phyloP scores from a whole-genome alignment of 2,888 invertebrate genomes.

The Melolontha melolontha region DNA sequence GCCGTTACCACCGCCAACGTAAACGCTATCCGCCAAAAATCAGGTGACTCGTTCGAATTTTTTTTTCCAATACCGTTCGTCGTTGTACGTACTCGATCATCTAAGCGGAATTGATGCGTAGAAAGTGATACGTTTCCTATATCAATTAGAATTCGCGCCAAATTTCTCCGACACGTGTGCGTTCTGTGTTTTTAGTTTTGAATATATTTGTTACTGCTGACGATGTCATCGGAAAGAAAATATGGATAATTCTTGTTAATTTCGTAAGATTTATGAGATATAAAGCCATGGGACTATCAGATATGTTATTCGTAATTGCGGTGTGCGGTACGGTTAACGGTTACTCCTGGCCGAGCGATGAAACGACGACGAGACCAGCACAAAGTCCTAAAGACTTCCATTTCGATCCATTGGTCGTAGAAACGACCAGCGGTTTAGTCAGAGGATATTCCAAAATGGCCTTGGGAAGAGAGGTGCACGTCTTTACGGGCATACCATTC shows the following conservation, averaged over 20 bases:
- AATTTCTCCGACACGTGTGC: neutral
- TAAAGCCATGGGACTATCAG: constrained; percentile 47
- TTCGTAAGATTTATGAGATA: neutral
- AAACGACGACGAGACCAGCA: constrained; percentile 60
- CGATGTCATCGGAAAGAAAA: constrained; percentile 4
- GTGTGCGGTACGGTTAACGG: constrained; percentile 54
- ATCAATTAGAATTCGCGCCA: constrained; percentile 10
- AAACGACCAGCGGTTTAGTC: constrained; percentile 85
- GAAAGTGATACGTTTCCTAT: neutral
- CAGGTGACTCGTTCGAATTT: neutral
- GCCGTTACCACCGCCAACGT: neutral
- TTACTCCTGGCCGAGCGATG: constrained; percentile 65
- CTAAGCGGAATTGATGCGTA: too few relatives aligned
- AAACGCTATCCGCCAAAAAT: neutral
- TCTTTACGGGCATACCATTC: constrained; percentile 91
- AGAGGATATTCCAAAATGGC: constrained; percentile 85
- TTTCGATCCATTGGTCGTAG: constrained; percentile 82
- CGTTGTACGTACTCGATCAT: too few relatives aligned
- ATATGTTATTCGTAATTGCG: constrained; percentile 51
- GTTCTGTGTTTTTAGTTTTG: neutral
- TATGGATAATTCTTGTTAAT: constrained; percentile 5
- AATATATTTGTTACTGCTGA: neutral
- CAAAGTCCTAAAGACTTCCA: constrained; percentile 63
- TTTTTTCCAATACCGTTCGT: too few relatives aligned
- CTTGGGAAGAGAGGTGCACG: constrained; percentile 86